phyloP scores from a whole-genome alignment of 2,113 vertebrate species.

The Macquaria ambigua region DNA sequence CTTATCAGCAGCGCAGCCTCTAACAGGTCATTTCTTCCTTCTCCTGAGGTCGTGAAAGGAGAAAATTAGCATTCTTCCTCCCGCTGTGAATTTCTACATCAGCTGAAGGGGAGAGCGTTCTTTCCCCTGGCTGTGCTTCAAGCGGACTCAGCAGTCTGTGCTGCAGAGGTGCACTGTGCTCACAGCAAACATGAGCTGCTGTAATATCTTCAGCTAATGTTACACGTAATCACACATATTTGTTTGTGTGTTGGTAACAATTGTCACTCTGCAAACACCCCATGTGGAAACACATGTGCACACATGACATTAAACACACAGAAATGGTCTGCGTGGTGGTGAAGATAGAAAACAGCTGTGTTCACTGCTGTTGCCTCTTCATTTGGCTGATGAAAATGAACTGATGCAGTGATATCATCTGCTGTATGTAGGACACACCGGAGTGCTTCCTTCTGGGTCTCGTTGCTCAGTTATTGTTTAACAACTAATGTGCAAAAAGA shows the following conservation, averaged over 20 bases:
- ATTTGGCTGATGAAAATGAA: conserved; percentile 22
- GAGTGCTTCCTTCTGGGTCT: background rate
- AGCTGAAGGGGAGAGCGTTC: conserved; percentile 61
- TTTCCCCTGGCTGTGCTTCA: conserved; percentile 53
- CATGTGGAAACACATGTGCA: background rate
- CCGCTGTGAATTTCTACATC: conserved; percentile 47
- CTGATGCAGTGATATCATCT: conserved; percentile 22
- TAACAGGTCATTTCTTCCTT: conserved; percentile 57
- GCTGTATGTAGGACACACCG: conserved; percentile 18
- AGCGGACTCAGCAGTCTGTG: conserved; percentile 62
- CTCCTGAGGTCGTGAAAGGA: conserved; percentile 61
- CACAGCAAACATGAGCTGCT: conserved; percentile 45
- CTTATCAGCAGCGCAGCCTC: conserved; percentile 67
- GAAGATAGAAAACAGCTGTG: conserved; percentile 29
- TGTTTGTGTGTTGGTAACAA: conserved; percentile 9
- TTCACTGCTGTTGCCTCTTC: conserved; percentile 12
- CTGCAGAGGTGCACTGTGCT: conserved; percentile 47
- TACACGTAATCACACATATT: conserved; percentile 16
- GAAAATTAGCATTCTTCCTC: conserved; percentile 62
- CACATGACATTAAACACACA: background rate
- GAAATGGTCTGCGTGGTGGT: background rate
- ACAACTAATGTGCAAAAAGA: background rate
- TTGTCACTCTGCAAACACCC: background rate
- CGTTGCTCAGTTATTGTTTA: background rate
- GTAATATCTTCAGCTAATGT: conserved; percentile 14